Evolutionary conservation across 2,797 vertebrate species (phyloP), one percentile per base, ranked within the genome.

Genomic region (Arctocebus calabarensis): DNA sequence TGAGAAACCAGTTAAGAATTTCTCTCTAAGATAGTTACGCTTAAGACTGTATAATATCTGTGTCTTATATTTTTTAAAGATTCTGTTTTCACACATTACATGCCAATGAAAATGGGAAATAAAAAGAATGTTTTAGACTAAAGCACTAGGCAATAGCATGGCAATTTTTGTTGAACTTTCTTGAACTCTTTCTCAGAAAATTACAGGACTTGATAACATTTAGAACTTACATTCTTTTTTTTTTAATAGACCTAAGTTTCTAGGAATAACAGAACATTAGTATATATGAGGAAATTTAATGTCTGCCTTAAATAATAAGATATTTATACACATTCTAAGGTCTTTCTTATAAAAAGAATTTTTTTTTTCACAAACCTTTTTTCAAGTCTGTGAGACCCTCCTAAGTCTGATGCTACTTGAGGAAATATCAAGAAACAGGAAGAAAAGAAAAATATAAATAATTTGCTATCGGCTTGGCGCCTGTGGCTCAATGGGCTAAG

Each of bases 161-260:
- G n/a, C 13, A 75, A 87, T 81, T 83, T 86, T 73, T 84, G 29
- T 37, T 93, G 68, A 93, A 75, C 43, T 91, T 88, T 45, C 59
- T 91, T 55, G 11, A 96, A 75, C 20, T 11, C 52, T 86, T 93
- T 75, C 61, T 77, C 29, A 88, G 79, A 75, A 90, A 85, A 84
- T 74, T 29, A 37, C 1, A 92, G 29, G 22, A 43, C 48, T 57
- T 59, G 12, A 70, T 48, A 34, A 22, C 68, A 93, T 88, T 77
- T 70, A 55, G 27, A 77, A 66, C 12, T 19, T 55, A 3, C 2
- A 22, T 45, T 75, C 78, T 52, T 86, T 57, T 82, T 75, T 57
- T 77, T 40, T 40, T 40, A 40, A 74, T 17, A 93, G 16, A 73
- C 16, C 45, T 73, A 62, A 52, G 40, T 88, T 96, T 32, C 32